A percentile compares a stretch with the other conserved stretches of the same genome.
phyloP scores from a whole-genome alignment of 2,113 vertebrate species.

The Nanorana parkeri region DNA sequence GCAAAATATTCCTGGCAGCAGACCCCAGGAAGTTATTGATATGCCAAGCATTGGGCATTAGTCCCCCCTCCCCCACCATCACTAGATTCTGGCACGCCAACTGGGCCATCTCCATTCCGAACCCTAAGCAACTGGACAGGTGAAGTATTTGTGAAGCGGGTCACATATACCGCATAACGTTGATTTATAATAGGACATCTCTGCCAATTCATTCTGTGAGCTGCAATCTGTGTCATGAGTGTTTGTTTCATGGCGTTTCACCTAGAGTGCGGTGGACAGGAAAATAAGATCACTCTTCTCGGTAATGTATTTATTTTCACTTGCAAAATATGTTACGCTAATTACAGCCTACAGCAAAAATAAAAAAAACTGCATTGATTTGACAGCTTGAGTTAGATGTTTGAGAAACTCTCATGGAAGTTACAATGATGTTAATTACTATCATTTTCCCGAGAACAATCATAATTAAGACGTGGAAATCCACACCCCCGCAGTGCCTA shows the following conservation, averaged over 20 bases:
- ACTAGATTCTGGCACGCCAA: too few relatives aligned
- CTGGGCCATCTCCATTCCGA: background rate
- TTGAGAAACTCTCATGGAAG: background rate
- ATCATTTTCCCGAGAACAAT: slow-evolving; percentile 21
- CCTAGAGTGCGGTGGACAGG: background rate
- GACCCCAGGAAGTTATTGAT: slow-evolving; percentile 14
- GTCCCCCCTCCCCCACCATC: background rate
- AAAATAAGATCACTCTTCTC: slow-evolving; percentile 33
- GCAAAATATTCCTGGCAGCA: slow-evolving; percentile 16
- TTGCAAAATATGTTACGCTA: slow-evolving; percentile 21
- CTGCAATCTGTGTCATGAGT: too few relatives aligned
- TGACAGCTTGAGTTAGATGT: slow-evolving; percentile 12
- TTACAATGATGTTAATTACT: slow-evolving; percentile 13
- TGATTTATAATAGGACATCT: too few relatives aligned
- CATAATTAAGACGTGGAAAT: background rate
- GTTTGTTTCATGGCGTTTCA: background rate
- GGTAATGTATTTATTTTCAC: slow-evolving; percentile 4
- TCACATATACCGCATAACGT: too few relatives aligned
- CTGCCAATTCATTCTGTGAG: too few relatives aligned
- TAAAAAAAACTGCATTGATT: background rate
- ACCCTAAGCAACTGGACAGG: background rate
- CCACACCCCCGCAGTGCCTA: background rate
- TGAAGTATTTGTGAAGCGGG: background rate
- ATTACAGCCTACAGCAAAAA: slow-evolving; percentile 1
- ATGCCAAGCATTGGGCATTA: slow-evolving; percentile 11